Evolutionary conservation across 2,797 vertebrate species (phyloP).

Genomic region (Ara ararauna): DNA sequence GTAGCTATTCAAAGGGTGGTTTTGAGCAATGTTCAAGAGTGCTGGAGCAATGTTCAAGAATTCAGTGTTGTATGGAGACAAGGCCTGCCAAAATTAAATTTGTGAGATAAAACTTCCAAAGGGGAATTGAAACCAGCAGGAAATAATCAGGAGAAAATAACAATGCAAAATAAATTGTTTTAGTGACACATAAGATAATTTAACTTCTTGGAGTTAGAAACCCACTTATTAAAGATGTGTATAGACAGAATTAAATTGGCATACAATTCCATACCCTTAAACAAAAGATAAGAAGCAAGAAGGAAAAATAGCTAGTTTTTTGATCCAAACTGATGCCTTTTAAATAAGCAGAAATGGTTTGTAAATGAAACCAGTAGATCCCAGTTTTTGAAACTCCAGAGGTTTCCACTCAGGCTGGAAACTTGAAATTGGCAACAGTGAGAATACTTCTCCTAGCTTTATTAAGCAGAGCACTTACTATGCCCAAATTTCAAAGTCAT

Average conservation of each 20-base stretch:
- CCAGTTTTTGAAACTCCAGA: background rate
- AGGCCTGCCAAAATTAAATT: background rate
- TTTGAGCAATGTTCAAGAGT: background rate
- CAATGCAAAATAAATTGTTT: background rate
- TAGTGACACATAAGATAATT: background rate
- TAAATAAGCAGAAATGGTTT: background rate
- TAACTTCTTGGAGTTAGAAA: background rate
- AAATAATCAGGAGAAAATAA: background rate
- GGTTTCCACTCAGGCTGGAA: background rate
- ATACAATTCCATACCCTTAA: background rate
- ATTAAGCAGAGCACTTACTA: background rate
- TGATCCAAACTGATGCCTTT: background rate
- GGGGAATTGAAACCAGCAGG: background rate
- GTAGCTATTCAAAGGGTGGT: background rate
- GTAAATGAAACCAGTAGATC: background rate
- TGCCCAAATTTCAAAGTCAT: background rate
- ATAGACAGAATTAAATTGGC: background rate
- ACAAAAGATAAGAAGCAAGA: background rate
- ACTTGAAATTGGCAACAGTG: background rate
- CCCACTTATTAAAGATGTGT: background rate
- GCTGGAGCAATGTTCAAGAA: background rate
- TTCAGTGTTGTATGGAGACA: background rate
- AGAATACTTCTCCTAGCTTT: background rate
- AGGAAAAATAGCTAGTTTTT: background rate
- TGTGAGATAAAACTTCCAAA: background rate